A percentile compares a stretch with the other conserved stretches of the same genome.
Evolutionary conservation across 2,113 vertebrate genomes (phyloP).

Genomic region (Phainopepla nitens): DNA sequence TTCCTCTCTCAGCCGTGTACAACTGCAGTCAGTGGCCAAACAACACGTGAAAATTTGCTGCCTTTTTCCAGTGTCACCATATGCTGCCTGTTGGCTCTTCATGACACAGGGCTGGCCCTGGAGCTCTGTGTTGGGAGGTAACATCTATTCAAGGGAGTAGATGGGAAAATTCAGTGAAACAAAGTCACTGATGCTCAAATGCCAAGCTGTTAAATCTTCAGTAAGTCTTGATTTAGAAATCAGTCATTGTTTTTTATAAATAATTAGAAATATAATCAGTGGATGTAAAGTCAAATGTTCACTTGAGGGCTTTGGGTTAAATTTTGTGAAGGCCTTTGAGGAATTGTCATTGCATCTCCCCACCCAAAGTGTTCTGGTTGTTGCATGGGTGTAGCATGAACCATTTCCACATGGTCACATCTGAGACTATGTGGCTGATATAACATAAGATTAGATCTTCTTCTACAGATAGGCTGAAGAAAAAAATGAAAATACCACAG

Average conservation of each 20-base stretch:
- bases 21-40: background rate
- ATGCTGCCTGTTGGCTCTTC: background rate
- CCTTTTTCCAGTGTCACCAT: background rate
- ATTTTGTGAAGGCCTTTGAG: background rate
- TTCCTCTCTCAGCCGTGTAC: background rate
- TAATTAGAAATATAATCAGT: background rate
- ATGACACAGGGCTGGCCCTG: background rate
- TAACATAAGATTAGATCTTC: background rate
- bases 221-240: background rate
- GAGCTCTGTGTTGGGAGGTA: background rate
- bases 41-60: accelerated
- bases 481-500: background rate
- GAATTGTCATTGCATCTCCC: background rate
- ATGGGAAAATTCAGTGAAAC: background rate
- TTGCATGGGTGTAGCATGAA: background rate
- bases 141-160: background rate
- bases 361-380: background rate
- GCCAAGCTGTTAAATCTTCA: background rate
- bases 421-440: background rate
- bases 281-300: background rate
- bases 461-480: background rate
- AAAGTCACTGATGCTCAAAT: background rate
- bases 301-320: background rate
- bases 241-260: background rate
- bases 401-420: background rate